Evolutionary conservation across 2,797 vertebrate species (phyloP), one percentile per base, ranked within the genome.

Genomic region (Lepus oiostolus): DNA sequence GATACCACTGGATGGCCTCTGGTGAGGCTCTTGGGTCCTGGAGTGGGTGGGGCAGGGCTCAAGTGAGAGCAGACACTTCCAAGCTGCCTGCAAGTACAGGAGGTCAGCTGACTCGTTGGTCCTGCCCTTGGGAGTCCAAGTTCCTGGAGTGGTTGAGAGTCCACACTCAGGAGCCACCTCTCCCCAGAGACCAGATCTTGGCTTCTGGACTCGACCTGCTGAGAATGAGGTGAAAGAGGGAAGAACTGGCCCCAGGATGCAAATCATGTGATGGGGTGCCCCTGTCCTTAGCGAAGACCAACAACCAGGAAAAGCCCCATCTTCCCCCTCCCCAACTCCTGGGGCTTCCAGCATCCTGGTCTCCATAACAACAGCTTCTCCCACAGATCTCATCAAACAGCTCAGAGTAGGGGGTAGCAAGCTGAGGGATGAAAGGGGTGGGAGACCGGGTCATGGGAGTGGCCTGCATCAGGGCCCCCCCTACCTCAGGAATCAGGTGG

Each of bases 121-220:
- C 85, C 28, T 52, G 79, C 80, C 52, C 77, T 38, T 50, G 60
- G 19, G 6, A 17, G 47, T 68, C 60, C n/a, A 32, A 47, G 75
- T 54, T 89, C 70, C 24, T 67, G 58, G 76, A 65, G n/a, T 16
- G 47, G 67, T 52, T 47, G 32, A 79, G 28, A 75, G 26, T 47
- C 22, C 81, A 86, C 26, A 52, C 63, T 75, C 50, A 75, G 79
- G 38, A 92, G 62, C 30, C 21, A 16, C 63, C 38, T 90, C 24
- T 85, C 75, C 42, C 38, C 88, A 81, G 42, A 88, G n/a, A 77
- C 13, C 71, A 72, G 22, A 77, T 67, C 82, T 90, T 71, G 77
- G 77, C 50, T 77, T 95, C 79, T 89, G 80, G 83, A 80, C 42
- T 91, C 58, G 67, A 86, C 67, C 85, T 92, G 86, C 71, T 92